These are phyloP conservation scores for Andricus grossulariae DNA, from an alignment of 1,140 invertebrate species.

Conservation along the genomic window DNA sequence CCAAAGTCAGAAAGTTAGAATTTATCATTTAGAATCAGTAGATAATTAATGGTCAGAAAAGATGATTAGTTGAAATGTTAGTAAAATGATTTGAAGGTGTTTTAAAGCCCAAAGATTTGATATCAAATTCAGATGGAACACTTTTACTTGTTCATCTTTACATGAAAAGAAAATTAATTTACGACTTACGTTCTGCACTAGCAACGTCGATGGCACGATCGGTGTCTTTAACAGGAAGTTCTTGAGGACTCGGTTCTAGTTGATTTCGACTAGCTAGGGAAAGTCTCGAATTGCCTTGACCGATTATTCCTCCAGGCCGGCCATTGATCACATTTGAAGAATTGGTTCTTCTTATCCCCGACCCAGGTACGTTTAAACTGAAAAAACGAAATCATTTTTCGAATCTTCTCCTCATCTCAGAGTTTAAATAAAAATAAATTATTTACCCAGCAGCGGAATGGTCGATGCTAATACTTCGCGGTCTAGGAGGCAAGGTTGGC, in stretches of 20 bases:
- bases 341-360: constrained; percentile 62
- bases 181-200: constrained; percentile 73
- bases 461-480: constrained; percentile 75
- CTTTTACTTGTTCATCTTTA: not conserved
- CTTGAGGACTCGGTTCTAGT: constrained; percentile 72
- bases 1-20: too few relatives aligned
- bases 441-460: constrained; percentile 69
- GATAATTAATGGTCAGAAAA: constrained; percentile 7
- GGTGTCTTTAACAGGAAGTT: constrained; percentile 73
- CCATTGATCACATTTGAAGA: constrained; percentile 66
- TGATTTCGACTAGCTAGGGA: constrained; percentile 63
- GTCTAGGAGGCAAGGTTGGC: constrained; percentile 79
- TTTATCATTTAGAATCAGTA: not conserved
- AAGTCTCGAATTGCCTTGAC: constrained; percentile 54
- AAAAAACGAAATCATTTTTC: constrained; percentile 47
- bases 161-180: not conserved
- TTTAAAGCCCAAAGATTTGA: not conserved
- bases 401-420: constrained; percentile 44
- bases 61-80: not conserved
- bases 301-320: constrained; percentile 43
- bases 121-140: not conserved
- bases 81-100: not conserved
- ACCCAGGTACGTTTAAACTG: constrained; percentile 60
- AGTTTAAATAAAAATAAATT: constrained; percentile 4
- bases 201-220: constrained; percentile 72